phyloP scores from a whole-genome alignment of 1,140 invertebrate genomes.

The Helicoverpa zea region DNA sequence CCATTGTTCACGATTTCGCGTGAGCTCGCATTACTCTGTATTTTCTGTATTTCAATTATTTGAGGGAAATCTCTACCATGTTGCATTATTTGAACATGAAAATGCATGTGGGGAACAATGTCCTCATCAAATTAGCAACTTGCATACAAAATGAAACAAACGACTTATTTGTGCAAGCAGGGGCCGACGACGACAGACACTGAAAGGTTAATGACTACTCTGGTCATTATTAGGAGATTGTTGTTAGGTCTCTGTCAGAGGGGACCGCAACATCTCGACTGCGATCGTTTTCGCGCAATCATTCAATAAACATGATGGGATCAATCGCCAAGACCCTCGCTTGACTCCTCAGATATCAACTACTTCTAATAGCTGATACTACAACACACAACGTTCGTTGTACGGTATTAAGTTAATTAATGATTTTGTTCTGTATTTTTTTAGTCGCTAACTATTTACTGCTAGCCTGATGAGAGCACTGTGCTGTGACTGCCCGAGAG shows the following conservation, averaged over 20 bases:
- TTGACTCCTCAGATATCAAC: constrained; percentile 78
- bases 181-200: constrained; percentile 61
- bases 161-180: constrained; percentile 51
- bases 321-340: constrained; percentile 84
- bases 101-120: neutral
- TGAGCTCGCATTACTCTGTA: constrained; percentile 23
- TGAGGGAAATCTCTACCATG: constrained; percentile 35
- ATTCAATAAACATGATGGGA: constrained; percentile 84
- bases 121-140: constrained; percentile 27
- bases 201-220: constrained; percentile 76
- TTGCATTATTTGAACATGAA: constrained; percentile 39
- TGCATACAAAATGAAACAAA: constrained; percentile 64
- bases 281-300: constrained; percentile 84
- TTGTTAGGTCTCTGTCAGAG: constrained; percentile 67
- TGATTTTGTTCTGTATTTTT: neutral
- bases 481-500: neutral
- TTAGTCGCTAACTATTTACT: neutral
- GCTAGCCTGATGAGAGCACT: neutral
- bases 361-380: constrained; percentile 62
- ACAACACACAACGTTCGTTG: constrained; percentile 12
- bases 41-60: constrained; percentile 24
- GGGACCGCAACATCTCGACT: constrained; percentile 71
- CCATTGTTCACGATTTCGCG: constrained; percentile 61
- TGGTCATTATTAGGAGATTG: constrained; percentile 70
- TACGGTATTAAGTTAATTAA: neutral